Percentiles rank a stretch among this genome's conserved stretches.
phyloP scores from a whole-genome alignment of 2,797 vertebrate species.

The Micropoecilia bifurca region DNA sequence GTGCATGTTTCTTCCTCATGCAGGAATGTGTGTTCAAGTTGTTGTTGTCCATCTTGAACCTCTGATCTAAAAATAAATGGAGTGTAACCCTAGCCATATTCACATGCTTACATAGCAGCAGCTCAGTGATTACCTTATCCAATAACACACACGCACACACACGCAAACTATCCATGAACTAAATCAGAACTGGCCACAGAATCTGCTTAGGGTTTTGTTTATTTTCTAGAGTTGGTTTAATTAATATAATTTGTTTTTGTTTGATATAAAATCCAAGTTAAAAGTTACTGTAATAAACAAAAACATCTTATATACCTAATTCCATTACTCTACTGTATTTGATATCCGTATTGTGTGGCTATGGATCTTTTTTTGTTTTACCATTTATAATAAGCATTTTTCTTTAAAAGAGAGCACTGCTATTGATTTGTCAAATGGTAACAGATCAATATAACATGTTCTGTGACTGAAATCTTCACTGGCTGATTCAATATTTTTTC shows the following conservation, averaged over 20 bases:
- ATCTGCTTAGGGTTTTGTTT: background rate
- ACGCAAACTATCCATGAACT: conserved; percentile 17
- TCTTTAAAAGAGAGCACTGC: background rate
- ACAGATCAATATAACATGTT: background rate
- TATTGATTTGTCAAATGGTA: conserved; percentile 13
- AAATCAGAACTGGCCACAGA: conserved; percentile 38
- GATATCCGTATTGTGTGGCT: background rate
- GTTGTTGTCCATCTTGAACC: conserved; percentile 42
- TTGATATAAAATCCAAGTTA: background rate
- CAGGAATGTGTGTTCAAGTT: conserved; percentile 15
- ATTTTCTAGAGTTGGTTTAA: background rate
- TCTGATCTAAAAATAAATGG: conserved; percentile 63
- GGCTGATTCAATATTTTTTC: background rate
- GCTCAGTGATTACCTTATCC: conserved; percentile 61
- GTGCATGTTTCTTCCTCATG: conserved; percentile 26
- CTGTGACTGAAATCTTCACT: background rate
- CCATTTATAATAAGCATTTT: conserved; percentile 23
- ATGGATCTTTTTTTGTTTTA: conserved; percentile 2
- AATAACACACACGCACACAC: conserved; percentile 36
- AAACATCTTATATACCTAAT: background rate
- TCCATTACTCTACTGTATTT: background rate
- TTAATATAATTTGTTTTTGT: background rate
- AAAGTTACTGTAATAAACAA: background rate
- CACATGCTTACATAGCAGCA: conserved; percentile 37
- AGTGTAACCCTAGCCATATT: conserved; percentile 47